A percentile compares a stretch with the other conserved stretches of the same genome.
These are phyloP conservation scores for Oreochromis spilurus DNA, from an alignment of 2,113 vertebrate genomes.

Conservation along the genomic window DNA sequence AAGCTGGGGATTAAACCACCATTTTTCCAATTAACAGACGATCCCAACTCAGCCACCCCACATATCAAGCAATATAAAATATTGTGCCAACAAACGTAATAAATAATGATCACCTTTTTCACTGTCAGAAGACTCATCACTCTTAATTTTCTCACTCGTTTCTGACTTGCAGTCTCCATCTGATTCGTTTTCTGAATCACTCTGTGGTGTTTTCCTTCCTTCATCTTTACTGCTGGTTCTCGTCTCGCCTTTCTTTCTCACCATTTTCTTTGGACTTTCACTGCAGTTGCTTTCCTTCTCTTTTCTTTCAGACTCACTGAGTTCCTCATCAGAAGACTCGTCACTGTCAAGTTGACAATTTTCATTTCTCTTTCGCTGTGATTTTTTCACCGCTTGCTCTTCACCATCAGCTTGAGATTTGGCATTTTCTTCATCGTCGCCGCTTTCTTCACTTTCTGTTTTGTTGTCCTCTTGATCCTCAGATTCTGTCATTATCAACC, in stretches of 20 bases:
- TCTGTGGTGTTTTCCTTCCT: slow-evolving; percentile 36
- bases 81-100: neutral
- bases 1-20: neutral
- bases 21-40: neutral
- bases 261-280: neutral
- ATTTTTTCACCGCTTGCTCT: neutral
- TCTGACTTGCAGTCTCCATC: neutral
- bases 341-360: neutral
- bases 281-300: neutral
- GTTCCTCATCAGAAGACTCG: slow-evolving; percentile 14
- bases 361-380: neutral
- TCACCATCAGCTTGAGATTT: neutral
- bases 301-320: neutral
- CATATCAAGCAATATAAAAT: neutral
- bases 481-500: slow-evolving; percentile 3
- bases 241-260: neutral
- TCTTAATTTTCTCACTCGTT: neutral
- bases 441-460: neutral
- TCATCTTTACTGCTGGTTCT: neutral
- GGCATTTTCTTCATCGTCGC: neutral
- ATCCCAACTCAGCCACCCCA: neutral
- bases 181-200: neutral
- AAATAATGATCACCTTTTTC: slow-evolving; percentile 40
- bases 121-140: slow-evolving; percentile 30
- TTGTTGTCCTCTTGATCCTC: neutral